phyloP scores from a whole-genome alignment of 2,888 invertebrate species.

The Eupithecia exiguata region DNA sequence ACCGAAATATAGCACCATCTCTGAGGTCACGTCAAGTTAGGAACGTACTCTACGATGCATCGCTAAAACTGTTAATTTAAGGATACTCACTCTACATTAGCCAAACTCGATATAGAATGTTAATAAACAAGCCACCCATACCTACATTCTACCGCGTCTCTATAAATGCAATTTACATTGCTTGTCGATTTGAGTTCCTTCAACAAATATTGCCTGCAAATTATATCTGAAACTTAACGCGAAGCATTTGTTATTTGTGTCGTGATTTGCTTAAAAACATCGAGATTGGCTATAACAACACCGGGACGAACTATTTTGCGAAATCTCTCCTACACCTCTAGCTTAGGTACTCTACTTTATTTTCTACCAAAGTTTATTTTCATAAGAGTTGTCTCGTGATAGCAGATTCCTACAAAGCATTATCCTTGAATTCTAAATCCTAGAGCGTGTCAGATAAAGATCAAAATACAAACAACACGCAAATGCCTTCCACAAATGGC shows the following conservation, averaged over 20 bases:
- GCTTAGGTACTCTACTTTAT: background rate
- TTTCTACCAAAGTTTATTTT: background rate
- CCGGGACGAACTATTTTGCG: background rate
- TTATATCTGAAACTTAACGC: no score
- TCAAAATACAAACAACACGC: constrained; percentile 13
- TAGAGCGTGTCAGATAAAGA: constrained; percentile 17
- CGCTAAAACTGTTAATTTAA: background rate
- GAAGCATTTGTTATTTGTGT: no score
- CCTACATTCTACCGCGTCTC: no score
- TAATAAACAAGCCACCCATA: no score
- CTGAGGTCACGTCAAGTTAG: background rate
- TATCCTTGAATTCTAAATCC: constrained; percentile 14
- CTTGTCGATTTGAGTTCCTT: no score
- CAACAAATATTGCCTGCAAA: no score
- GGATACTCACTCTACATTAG: background rate
- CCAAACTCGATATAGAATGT: no score
- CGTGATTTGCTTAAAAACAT: no score
- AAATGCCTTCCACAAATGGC: constrained; percentile 14
- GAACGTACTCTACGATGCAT: background rate
- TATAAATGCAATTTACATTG: no score
- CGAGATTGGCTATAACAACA: background rate
- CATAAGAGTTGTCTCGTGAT: background rate
- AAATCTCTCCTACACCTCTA: background rate
- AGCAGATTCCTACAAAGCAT: constrained; percentile 4
- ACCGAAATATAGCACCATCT: background rate